Evolutionary conservation across 2,113 vertebrate genomes (phyloP).

Genomic region (Engystomops pustulosus): DNA sequence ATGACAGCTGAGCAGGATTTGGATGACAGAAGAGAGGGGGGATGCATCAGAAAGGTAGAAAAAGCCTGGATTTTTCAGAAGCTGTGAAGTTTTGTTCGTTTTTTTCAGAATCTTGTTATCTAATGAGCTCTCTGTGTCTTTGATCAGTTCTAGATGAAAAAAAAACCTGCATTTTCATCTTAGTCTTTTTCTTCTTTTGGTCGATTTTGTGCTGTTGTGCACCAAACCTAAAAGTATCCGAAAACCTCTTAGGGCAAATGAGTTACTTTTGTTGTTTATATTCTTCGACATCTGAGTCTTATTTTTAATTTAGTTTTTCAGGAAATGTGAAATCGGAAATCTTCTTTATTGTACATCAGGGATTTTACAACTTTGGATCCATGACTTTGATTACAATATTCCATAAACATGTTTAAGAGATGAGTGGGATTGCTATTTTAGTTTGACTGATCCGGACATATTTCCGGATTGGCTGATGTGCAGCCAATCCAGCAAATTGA

Average conservation of each 20-base stretch:
- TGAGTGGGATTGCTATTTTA: too few species aligned
- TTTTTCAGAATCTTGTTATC: constrained; percentile 46
- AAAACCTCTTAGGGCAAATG: neutral
- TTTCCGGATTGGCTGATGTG: too few species aligned
- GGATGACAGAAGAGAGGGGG: constrained; percentile 28
- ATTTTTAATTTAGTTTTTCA: too few species aligned
- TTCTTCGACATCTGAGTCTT: neutral
- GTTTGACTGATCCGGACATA: too few species aligned
- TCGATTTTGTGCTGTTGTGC: neutral
- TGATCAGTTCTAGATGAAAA: constrained; percentile 47
- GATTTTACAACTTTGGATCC: too few species aligned
- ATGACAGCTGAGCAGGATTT: constrained; percentile 52
- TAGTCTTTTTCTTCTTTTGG: constrained; percentile 1
- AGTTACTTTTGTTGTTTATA: neutral
- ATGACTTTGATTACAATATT: too few species aligned
- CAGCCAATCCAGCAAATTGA: too few species aligned
- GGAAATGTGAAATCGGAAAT: too few species aligned
- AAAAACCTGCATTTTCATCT: constrained; percentile 51
- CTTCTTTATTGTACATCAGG: too few species aligned
- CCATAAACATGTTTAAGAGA: too few species aligned
- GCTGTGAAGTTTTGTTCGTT: constrained; percentile 54
- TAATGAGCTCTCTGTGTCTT: constrained; percentile 57
- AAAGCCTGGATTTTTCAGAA: constrained; percentile 38
- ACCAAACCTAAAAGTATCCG: neutral
- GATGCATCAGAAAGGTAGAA: constrained; percentile 48